Evolutionary conservation across 2,888 invertebrate genomes (phyloP).

Genomic region (Brachypalpus laphriformis): DNA sequence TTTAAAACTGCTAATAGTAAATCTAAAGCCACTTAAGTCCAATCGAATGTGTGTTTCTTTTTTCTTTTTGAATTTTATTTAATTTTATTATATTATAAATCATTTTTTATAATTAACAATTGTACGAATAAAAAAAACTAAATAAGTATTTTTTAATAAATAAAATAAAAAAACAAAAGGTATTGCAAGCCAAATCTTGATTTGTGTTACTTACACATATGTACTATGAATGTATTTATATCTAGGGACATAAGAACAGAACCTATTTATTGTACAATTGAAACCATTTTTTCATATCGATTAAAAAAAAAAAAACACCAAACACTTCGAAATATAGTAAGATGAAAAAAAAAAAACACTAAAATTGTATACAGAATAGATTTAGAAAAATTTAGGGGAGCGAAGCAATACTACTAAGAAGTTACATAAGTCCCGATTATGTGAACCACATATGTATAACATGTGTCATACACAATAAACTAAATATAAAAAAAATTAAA

Average conservation of each 20-base stretch:
- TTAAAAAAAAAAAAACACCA: slow-evolving; percentile 50
- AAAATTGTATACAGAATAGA: slow-evolving; percentile 61
- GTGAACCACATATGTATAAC: slow-evolving; percentile 66
- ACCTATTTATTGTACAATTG: slow-evolving; percentile 63
- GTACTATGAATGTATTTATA: slow-evolving; percentile 60
- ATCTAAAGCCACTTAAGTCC: slow-evolving; percentile 82
- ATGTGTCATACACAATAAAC: slow-evolving; percentile 71
- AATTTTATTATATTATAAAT: slow-evolving; percentile 36
- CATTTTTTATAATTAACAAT: slow-evolving; percentile 47
- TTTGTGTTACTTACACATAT: slow-evolving; percentile 59
- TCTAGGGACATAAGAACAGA: slow-evolving; percentile 21
- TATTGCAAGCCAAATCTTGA: slow-evolving; percentile 61
- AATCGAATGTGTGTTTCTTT: slow-evolving; percentile 52
- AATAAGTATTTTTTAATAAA: slow-evolving; percentile 57
- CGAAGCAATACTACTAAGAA: slow-evolving; percentile 69
- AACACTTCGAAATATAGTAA: slow-evolving; percentile 73
- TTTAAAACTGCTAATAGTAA: slow-evolving; percentile 94
- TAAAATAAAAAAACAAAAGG: slow-evolving; percentile 26
- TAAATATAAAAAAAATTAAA: slow-evolving; percentile 42
- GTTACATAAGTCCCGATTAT: slow-evolving; percentile 59
- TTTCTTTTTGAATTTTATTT: slow-evolving; percentile 31
- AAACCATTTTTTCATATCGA: slow-evolving; percentile 70
- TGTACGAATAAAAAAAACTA: slow-evolving; percentile 49
- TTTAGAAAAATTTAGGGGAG: slow-evolving; percentile 67
- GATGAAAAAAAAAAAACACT: slow-evolving; percentile 37